These are phyloP conservation scores for Xylocopa sonorina DNA, from an alignment of 1,140 invertebrate species.

Conservation along the genomic window DNA sequence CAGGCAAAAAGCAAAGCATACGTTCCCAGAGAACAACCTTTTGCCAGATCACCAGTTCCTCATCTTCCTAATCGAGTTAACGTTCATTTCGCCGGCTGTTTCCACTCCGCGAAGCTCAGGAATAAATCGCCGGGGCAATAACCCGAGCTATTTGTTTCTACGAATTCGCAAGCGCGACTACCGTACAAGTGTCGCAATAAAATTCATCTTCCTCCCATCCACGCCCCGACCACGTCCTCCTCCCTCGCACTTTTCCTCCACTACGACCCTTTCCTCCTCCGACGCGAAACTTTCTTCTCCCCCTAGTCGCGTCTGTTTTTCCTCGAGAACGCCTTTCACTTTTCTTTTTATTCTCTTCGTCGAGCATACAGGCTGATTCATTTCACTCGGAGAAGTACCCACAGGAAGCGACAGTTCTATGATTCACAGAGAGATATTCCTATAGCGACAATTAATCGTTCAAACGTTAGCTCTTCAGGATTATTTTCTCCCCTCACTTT, in stretches of 20 bases:
- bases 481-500: too few species aligned
- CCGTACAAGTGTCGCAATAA: conserved; percentile 42
- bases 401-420: too few species aligned
- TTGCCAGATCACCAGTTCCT: background rate
- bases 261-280: background rate
- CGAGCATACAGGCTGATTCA: background rate
- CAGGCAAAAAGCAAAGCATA: background rate
- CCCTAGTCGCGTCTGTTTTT: background rate
- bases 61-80: background rate
- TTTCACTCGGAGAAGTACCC: too few species aligned
- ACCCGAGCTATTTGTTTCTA: conserved; percentile 29
- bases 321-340: background rate
- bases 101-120: background rate
- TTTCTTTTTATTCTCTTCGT: background rate
- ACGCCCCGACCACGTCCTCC: background rate
- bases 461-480: too few species aligned
- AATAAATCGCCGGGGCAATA: conserved; percentile 32
- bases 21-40: background rate
- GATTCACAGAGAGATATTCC: too few species aligned
- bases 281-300: background rate
- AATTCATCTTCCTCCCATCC: conserved; percentile 32
- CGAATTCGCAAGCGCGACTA: conserved; percentile 20
- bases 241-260: too few species aligned
- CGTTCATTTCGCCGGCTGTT: background rate
- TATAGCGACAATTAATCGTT: too few species aligned